A percentile compares a stretch with the other conserved stretches of the same genome.
Evolutionary conservation across 1,140 invertebrate species (phyloP).

Genomic region (Drosophila azteca): DNA sequence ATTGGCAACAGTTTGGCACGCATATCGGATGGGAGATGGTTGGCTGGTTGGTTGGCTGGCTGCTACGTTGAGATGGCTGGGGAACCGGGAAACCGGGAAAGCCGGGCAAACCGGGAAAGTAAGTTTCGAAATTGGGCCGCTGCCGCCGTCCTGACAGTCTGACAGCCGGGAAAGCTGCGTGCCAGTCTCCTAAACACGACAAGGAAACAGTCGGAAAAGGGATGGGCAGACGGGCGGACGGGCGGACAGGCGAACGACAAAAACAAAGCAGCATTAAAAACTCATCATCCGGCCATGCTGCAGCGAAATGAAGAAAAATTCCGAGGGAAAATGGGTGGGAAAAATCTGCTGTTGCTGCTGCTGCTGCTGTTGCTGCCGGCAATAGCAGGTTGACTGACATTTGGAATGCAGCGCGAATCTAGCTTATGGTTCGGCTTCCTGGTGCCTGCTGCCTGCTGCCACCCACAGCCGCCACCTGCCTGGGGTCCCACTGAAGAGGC

Average conservation of each 20-base stretch:
- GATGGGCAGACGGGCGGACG: not conserved
- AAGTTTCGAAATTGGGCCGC: constrained; percentile 71
- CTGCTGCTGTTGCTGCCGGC: constrained; percentile 22
- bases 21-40: constrained; percentile 49
- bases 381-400: constrained; percentile 53
- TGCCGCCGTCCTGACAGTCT: constrained; percentile 48
- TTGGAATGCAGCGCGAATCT: constrained; percentile 43
- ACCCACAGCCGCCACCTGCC: constrained; percentile 1
- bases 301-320: constrained; percentile 35
- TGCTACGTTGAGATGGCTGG: too few species aligned
- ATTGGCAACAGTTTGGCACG: constrained; percentile 69
- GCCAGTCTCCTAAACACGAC: constrained; percentile 56
- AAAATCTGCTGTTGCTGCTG: constrained; percentile 25
- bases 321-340: constrained; percentile 2
- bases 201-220: constrained; percentile 2
- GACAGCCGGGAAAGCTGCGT: constrained; percentile 58
- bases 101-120: constrained; percentile 42
- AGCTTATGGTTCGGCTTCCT: constrained; percentile 12
- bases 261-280: constrained; percentile 70
- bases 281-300: constrained; percentile 53
- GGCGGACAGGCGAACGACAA: constrained; percentile 1
- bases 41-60: not conserved
- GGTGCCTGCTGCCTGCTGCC: constrained; percentile 17
- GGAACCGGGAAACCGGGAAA: not conserved
- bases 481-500: constrained; percentile 42